phyloP scores from a whole-genome alignment of 2,888 invertebrate species.

The Eurois occulta region DNA sequence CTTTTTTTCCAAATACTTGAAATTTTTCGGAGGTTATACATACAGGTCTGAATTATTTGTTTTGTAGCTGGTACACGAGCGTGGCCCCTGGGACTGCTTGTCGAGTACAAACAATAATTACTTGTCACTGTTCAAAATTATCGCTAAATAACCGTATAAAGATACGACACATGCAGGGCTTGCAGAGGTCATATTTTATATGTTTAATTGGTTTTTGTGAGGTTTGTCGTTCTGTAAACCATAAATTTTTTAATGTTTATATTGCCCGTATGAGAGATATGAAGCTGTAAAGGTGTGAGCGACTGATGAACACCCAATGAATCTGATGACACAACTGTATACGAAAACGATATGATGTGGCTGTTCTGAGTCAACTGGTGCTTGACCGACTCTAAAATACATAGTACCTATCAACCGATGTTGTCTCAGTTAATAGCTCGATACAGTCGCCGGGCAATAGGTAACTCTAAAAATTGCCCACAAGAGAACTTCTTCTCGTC shows the following conservation, averaged over 20 bases:
- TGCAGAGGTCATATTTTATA: conserved; percentile 46
- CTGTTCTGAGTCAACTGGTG: neutral
- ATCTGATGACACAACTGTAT: neutral
- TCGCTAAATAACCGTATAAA: conserved; percentile 51
- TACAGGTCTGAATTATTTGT: conserved; percentile 40
- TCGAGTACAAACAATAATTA: conserved; percentile 58
- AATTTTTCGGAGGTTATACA: conserved; percentile 43
- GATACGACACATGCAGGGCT: conserved; percentile 49
- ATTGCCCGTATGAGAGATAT: conserved; percentile 20
- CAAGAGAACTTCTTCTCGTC: neutral
- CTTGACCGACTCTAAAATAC: conserved; percentile 1
- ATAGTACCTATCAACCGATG: neutral
- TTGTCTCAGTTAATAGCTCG: neutral
- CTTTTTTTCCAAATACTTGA: conserved; percentile 47
- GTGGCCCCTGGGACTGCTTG: conserved; percentile 40
- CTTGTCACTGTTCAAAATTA: conserved; percentile 40
- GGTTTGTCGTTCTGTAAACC: conserved; percentile 34
- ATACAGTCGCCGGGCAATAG: neutral
- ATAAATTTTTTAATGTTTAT: conserved; percentile 58
- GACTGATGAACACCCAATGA: neutral
- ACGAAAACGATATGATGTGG: neutral
- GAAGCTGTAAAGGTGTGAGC: conserved; percentile 2
- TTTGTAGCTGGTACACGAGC: conserved; percentile 25
- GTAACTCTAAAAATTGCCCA: conserved; percentile 10
- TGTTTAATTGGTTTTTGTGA: conserved; percentile 59